Evolutionary conservation across 2,113 vertebrate species (phyloP).

Genomic region (Panthera leo): DNA sequence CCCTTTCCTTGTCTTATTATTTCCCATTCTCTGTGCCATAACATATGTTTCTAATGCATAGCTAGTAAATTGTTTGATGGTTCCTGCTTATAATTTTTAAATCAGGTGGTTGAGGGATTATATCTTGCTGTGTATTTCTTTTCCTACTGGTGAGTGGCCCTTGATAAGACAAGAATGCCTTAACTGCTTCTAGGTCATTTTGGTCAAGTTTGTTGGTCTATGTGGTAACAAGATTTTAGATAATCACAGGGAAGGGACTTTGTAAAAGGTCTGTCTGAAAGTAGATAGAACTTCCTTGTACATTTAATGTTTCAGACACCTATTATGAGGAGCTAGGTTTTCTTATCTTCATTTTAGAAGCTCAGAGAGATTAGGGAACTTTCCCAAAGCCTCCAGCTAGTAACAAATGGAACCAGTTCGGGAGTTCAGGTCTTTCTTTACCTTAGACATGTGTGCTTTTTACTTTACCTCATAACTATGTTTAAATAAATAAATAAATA

Average conservation of each 20-base stretch:
- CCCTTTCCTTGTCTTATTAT: neutral
- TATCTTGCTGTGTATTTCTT: neutral
- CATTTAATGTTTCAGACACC: neutral
- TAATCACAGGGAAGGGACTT: neutral
- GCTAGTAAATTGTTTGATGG: neutral
- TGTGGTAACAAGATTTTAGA: neutral
- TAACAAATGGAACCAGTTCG: neutral
- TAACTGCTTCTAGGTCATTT: neutral
- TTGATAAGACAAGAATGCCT: neutral
- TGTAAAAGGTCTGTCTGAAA: neutral
- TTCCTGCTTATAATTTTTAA: neutral
- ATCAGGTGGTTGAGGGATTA: neutral
- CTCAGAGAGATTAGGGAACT: neutral
- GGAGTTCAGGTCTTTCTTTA: neutral
- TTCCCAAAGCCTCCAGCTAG: neutral
- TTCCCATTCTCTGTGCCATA: neutral
- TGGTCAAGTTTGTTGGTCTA: neutral
- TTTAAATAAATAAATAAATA: neutral
- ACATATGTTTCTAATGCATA: neutral
- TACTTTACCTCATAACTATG: neutral
- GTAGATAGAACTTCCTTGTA: neutral
- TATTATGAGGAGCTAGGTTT: neutral
- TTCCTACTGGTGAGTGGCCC: neutral
- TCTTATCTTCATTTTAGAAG: slow-evolving; percentile 43
- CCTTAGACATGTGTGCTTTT: neutral